Conservation (phyloP, 1,140 invertebrate genomes). For the Limonius californicus region DNA sequence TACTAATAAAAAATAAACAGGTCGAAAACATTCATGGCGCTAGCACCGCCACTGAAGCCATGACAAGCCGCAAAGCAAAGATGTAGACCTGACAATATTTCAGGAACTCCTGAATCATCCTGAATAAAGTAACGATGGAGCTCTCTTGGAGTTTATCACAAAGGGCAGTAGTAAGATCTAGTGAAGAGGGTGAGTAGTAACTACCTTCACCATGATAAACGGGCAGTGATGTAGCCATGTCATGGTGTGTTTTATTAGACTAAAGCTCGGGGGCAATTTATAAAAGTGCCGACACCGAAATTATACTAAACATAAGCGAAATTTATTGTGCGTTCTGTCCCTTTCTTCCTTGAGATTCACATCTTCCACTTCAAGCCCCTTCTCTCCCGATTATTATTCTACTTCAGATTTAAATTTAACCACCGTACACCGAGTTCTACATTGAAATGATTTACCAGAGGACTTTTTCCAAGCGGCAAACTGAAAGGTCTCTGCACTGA, state of each 20-base stretch:
- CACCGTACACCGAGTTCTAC: conserved; percentile 8
- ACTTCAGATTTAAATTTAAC: conserved; percentile 12
- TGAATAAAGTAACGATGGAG: too few species aligned
- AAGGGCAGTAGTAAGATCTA: neutral
- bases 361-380: conserved; percentile 8
- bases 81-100: too few species aligned
- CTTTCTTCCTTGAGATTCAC: conserved; percentile 5
- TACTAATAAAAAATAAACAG: too few species aligned
- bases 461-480: neutral
- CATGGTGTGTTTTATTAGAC: conserved; percentile 18
- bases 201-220: conserved; percentile 5
- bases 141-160: neutral
- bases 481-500: too few species aligned
- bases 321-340: conserved; percentile 14
- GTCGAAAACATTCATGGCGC: too few species aligned
- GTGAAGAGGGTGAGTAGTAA: neutral
- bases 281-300: conserved; percentile 21
- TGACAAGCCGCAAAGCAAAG: too few species aligned
- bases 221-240: conserved; percentile 17
- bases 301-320: conserved; percentile 22
- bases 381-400: conserved; percentile 12
- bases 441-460: conserved; percentile 6
- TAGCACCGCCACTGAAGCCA: too few species aligned
- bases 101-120: too few species aligned
- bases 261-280: conserved; percentile 19